Evolutionary conservation across 2,797 vertebrate genomes (phyloP), one percentile per base, ranked within the genome.

Genomic region (Neosilurus mollespiculum): DNA sequence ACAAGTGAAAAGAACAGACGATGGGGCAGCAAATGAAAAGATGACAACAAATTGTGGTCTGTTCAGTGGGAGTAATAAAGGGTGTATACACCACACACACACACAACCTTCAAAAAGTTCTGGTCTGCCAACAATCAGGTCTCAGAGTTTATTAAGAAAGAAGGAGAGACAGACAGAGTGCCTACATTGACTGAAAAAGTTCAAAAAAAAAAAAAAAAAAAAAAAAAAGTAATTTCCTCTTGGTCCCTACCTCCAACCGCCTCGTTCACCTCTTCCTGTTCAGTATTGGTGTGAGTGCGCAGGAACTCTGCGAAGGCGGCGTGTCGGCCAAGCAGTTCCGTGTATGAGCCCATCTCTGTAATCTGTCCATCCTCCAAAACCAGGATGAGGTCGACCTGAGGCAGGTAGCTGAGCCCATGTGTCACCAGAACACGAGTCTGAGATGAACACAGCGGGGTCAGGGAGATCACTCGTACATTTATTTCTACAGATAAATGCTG

Each of bases 331-430:
- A 97, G 92, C 87, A 99, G 94, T 87, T 98, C 95, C 83, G 96
- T 92, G 90, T 98, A 97, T 16, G 97, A 98, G 26, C 98, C 98
- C 88, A 95, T 93, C 94, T 99, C 98, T 0, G 97, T 97, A 86
- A 99, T 96, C 90, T 97, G 93, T 12, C 98, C 98, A 0, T 96
- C 94, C 16, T 93, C 92, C 96, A 99, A 95, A 18, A 99, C 98
- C 64, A 99, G 88, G 89, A 99, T 96, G 26, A 95, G 90, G 80
- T 98, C 94, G 37, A 94, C 92, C 80, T 97, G 96, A 0, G 96
- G 96, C 88, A 99, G 93, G 88, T 95, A 98, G 88, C 96, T 96
- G 87, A 99, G 83, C 0, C 97, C 93, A 0, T 99, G 97, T 3
- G 98, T 96, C 87, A 95, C 95, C 64, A 96, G 93, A 81, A 96